phyloP scores from a whole-genome alignment of 2,888 invertebrate genomes.

The Cistogaster globosa region DNA sequence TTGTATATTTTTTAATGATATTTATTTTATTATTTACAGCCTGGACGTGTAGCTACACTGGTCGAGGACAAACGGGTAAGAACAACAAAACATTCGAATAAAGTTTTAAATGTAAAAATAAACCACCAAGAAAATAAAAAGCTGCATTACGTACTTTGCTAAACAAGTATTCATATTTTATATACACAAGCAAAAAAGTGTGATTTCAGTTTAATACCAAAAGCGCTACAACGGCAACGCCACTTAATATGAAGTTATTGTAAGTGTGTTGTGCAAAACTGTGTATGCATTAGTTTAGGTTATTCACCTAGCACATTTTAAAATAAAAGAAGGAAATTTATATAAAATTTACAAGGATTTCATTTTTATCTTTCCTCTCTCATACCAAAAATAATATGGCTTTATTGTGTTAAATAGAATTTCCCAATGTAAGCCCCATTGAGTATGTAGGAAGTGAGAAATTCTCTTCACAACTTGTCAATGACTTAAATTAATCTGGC shows the following conservation, averaged over 20 bases:
- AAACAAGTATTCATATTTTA: too few relatives aligned
- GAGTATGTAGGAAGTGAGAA: conserved; percentile 72
- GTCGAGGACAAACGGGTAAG: conserved; percentile 90
- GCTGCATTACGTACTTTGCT: too few relatives aligned
- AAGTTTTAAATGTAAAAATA: background rate
- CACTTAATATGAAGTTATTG: too few relatives aligned
- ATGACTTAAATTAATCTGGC: conserved; percentile 81
- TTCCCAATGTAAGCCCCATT: conserved; percentile 81
- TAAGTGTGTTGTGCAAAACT: too few relatives aligned
- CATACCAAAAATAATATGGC: conserved; percentile 18
- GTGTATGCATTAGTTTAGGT: too few relatives aligned
- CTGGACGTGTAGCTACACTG: conserved; percentile 94
- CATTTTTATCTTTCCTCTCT: too few relatives aligned
- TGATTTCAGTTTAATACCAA: too few relatives aligned
- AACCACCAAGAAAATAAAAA: background rate
- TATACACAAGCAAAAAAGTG: too few relatives aligned
- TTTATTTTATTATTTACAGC: conserved; percentile 86
- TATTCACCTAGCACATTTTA: too few relatives aligned
- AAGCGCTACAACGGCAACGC: too few relatives aligned
- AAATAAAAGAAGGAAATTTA: too few relatives aligned
- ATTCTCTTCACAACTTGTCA: conserved; percentile 75
- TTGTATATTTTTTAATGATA: background rate
- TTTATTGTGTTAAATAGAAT: conserved; percentile 68
- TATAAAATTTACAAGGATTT: too few relatives aligned
- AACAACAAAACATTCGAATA: conserved; percentile 23